Conservation (phyloP, 2,888 invertebrate genomes). For the Herminia tarsipennalis region DNA sequence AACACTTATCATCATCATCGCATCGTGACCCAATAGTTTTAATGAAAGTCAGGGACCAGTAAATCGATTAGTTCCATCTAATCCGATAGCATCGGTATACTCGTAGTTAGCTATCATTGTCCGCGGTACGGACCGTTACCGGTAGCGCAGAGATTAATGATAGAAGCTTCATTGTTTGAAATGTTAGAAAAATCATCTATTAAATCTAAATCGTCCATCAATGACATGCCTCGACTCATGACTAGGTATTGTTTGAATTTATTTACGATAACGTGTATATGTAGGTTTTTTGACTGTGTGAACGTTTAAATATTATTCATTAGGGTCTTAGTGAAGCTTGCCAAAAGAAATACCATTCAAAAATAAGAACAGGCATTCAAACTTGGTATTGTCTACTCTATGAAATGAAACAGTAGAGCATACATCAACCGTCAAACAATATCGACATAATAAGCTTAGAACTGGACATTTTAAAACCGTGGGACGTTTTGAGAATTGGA, state of each 20-base stretch:
- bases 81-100: constrained; percentile 70
- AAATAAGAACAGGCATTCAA: no score
- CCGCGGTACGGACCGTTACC: constrained; percentile 59
- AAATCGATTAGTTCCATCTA: constrained; percentile 78
- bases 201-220: constrained; percentile 60
- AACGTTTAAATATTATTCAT: no score
- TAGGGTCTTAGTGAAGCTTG: no score
- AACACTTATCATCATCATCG: constrained; percentile 60
- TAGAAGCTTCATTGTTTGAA: constrained; percentile 71
- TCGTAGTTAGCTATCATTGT: constrained; percentile 77
- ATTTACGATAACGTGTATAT: constrained; percentile 28
- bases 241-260: constrained; percentile 41
- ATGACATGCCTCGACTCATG: constrained; percentile 44
- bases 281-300: neutral
- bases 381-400: no score
- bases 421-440: no score
- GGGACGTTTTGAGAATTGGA: no score
- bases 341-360: no score
- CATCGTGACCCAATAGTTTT: constrained; percentile 74
- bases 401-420: no score
- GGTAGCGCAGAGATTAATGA: constrained; percentile 80
- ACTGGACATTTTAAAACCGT: no score
- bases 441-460: no score
- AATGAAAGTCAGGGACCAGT: constrained; percentile 69
- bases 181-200: constrained; percentile 74